Percentiles rank a stretch among this genome's conserved stretches.
phyloP scores from a whole-genome alignment of 2,888 invertebrate species.

The Sialis lutaria region DNA sequence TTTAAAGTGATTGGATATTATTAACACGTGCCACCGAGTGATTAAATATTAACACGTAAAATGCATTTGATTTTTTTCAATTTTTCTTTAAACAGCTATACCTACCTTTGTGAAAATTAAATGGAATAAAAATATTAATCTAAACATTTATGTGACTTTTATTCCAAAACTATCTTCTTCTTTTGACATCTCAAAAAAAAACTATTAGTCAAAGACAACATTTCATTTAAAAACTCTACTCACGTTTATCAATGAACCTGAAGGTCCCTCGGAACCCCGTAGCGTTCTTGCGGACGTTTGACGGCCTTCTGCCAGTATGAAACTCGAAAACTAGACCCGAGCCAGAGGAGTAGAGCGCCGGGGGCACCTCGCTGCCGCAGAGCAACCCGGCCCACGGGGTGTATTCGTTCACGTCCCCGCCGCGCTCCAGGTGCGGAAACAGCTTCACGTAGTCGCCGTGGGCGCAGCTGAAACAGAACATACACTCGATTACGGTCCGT shows the following conservation, averaged over 20 bases:
- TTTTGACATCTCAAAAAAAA: too few species aligned
- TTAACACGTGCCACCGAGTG: too few species aligned
- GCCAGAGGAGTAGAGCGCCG: conserved; percentile 57
- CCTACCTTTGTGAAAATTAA: too few species aligned
- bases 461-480: conserved; percentile 37
- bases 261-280: conserved; percentile 62
- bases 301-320: conserved; percentile 33
- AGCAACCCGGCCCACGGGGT: conserved; percentile 57
- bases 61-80: too few species aligned
- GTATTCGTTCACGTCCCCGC: conserved; percentile 52
- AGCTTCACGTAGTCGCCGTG: conserved; percentile 62
- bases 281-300: conserved; percentile 32
- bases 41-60: too few species aligned
- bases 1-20: too few species aligned
- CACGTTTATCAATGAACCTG: conserved; percentile 60
- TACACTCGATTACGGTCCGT: too few species aligned
- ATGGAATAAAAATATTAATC: too few species aligned
- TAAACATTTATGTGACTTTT: too few species aligned
- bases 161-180: too few species aligned
- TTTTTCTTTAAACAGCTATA: too few species aligned
- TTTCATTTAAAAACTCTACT: conserved; percentile 21
- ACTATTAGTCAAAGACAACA: neutral
- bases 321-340: conserved; percentile 59
- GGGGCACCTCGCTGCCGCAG: conserved; percentile 56
- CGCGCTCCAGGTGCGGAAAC: conserved; percentile 55